Base-by-base conservation (phyloP, 2,888 invertebrate genomes). In the Lacanobia wlatinum region DNA sequence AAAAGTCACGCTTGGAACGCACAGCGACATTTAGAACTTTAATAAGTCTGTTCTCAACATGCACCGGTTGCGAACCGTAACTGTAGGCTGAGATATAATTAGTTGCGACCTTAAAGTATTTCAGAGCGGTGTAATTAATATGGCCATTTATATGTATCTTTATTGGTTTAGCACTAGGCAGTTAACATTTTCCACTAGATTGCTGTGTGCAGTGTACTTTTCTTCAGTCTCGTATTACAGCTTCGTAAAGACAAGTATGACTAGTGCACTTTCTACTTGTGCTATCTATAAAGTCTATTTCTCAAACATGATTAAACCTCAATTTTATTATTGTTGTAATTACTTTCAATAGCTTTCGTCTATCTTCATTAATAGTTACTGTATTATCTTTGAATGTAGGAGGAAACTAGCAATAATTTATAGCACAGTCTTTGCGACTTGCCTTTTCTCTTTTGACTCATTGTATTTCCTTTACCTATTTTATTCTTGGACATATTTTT, bases 1-100 rank as follows among this genome's bases (percentile, higher is more conserved):
- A 81, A 84, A 83, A 68, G 74, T 82, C 60, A 76, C 71, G 83
- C 76, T 70, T 70, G 59, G 70, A 65, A 63, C 64, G 64, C 68
- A 55, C 70, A 63, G 66, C 46, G 80, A 73, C 74, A 78, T 78
- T 76, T 64, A 76, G 66, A 52, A 53, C 34, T 73, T 64, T 58
- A 65, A 70, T 64, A 70, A 68, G 64, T 70, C 59, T 73, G 67
- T 52, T 76, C 65, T 72, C 40, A 28, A 59, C 55, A 67, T 34
- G 73, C 53, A 73, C 63, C 28, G 14, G 50, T 74, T 55, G 50
- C 62, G 50, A 63, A 70, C 80, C 52, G 46, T 60, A 56, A 53
- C 28, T 46, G 34, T 65, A 70, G 18, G 38, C 65, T 38, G 59
- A 59, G 53, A 58, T 53, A 63, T 55, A 61, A 69, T 70, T 70